Evolutionary conservation across 2,113 vertebrate species (phyloP), one percentile per base, ranked within the genome.

Genomic region (Semnopithecus entellus): DNA sequence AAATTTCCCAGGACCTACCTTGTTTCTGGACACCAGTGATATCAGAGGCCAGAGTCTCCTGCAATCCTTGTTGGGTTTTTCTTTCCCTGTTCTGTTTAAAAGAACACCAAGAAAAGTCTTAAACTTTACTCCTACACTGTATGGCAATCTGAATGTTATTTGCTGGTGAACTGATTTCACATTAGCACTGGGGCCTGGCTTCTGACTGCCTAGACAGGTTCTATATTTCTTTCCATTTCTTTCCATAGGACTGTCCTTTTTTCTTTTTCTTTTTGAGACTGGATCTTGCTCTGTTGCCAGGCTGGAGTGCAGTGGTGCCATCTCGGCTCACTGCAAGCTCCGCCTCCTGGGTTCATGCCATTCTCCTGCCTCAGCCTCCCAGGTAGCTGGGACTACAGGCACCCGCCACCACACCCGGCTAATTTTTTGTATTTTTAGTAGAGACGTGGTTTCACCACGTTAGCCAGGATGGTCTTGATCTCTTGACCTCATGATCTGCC

Each of bases 1-100:
- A 22, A 81, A 72, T 80, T 68, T 64, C 40, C 52, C 83, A 66
- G 64, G 82, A 95, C 97, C 18, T 94, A 98, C 98, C 96, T 32
- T 88, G 86, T 40, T 92, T 80, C 59, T 85, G 93, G 87, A 50
- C n/a, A 14, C 95, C 72, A 27, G 80, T 16, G 79, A 7, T 40
- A 40, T 64, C 80, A 81, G 48, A 82, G 0, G 30, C 76, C 76
- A 78, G 48, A 5, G 27, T 45, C 64, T 92, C 90, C n/a, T 91
- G 79, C 18, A 76, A 38, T 73, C 92, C 89, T 32, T 82, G 94
- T 57, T 95, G 90, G 32, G 45, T 4, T 90, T 94, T 93, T 86
- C 88, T 80, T 64, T 95, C 66, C 27, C 2, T 57, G 38, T 75
- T 96, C 97, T 98, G 84, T 86, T 88, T 50, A 80, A 94, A 79